phyloP scores from a whole-genome alignment of 2,888 invertebrate species.

The Cerceris ruficornis region DNA sequence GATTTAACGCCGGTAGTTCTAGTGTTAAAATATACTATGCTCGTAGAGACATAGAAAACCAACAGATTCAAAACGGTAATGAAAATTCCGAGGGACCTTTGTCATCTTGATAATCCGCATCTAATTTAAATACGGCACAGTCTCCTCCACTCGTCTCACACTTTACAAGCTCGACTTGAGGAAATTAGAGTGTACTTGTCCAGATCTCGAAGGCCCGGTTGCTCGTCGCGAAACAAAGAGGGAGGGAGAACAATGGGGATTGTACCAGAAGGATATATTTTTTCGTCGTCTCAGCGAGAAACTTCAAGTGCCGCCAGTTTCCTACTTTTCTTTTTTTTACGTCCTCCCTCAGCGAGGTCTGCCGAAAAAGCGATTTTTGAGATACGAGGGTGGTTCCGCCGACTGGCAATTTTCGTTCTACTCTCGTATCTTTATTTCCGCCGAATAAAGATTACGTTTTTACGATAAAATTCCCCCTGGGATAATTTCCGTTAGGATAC shows the following conservation, averaged over 20 bases:
- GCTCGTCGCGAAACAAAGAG: conserved; percentile 13
- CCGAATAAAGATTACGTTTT: too few species aligned
- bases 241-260: not conserved
- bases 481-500: too few species aligned
- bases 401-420: conserved; percentile 12
- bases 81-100: too few species aligned
- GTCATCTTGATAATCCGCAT: conserved; percentile 43
- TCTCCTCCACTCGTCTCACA: conserved; percentile 7
- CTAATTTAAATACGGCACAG: conserved; percentile 16
- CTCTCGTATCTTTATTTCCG: not conserved
- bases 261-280: conserved; percentile 12
- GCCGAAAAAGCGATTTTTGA: conserved; percentile 27
- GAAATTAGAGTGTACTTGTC: conserved; percentile 31
- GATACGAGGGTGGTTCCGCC: conserved; percentile 27
- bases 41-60: too few species aligned
- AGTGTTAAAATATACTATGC: too few species aligned
- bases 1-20: too few species aligned
- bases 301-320: conserved; percentile 13
- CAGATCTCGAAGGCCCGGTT: conserved; percentile 23
- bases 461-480: too few species aligned
- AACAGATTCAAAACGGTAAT: too few species aligned
- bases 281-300: not conserved
- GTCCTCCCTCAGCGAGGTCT: conserved; percentile 13
- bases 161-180: conserved; percentile 23
- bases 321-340: conserved; percentile 29